Evolutionary conservation across 1,140 invertebrate genomes (phyloP).

Genomic region (Littorina saxatilis): DNA sequence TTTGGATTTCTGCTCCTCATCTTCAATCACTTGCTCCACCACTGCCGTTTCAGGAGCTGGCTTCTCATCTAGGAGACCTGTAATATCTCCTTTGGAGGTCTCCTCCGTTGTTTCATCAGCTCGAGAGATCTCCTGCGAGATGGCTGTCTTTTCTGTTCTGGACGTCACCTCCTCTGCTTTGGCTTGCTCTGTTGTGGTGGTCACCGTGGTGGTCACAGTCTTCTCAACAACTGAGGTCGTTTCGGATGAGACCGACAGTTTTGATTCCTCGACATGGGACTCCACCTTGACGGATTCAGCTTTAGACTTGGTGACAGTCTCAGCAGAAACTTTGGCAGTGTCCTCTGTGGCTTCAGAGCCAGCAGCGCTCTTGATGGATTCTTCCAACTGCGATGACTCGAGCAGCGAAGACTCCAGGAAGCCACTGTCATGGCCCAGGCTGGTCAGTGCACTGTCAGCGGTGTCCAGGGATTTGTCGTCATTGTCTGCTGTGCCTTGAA

Average conservation of each 20-base stretch:
- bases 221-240: background rate
- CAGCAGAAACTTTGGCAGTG: background rate
- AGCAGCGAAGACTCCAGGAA: constrained; percentile 29
- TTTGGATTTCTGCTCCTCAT: constrained; percentile 1
- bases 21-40: constrained; percentile 11
- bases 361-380: background rate
- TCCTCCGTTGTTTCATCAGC: constrained; percentile 19
- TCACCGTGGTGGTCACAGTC: background rate
- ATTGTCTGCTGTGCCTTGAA: background rate
- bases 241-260: background rate
- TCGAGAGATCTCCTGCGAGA: constrained; percentile 7
- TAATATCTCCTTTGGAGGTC: constrained; percentile 15
- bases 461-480: background rate
- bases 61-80: constrained; percentile 6
- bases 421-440: constrained; percentile 29
- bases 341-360: background rate
- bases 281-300: background rate
- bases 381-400: background rate
- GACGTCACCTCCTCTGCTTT: constrained; percentile 1
- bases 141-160: background rate
- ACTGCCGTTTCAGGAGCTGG: background rate
- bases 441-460: background rate
- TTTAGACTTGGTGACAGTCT: background rate
- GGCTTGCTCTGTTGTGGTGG: background rate
- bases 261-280: background rate